Evolutionary conservation across 2,113 vertebrate genomes (phyloP).

Genomic region (Tyto alba): DNA sequence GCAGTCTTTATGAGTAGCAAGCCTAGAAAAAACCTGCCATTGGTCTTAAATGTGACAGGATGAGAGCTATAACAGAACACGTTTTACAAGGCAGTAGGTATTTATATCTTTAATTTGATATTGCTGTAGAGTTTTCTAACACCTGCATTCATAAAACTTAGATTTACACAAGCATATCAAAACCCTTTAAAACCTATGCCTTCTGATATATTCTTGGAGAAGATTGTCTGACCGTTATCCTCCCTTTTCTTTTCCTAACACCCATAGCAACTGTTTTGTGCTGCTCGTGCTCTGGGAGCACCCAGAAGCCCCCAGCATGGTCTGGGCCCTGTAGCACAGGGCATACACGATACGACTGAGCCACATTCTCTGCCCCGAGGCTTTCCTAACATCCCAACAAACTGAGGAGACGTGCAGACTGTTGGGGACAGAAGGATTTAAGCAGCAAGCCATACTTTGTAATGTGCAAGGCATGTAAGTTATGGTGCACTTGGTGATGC

Average conservation of each 20-base stretch:
- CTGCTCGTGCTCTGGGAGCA: fast-evolving
- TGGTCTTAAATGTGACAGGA: background rate
- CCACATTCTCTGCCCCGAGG: fast-evolving
- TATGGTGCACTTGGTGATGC: fast-evolving
- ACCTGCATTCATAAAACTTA: background rate
- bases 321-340: background rate
- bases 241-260: background rate
- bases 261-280: fast-evolving
- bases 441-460: background rate
- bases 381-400: background rate
- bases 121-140: background rate
- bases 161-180: background rate
- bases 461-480: background rate
- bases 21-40: background rate
- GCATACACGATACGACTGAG: fast-evolving
- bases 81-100: background rate
- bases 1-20: background rate
- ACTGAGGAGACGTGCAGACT: background rate
- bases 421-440: background rate
- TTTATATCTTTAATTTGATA: background rate
- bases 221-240: background rate
- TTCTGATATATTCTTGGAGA: background rate
- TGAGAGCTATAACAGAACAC: background rate
- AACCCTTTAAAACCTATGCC: background rate
- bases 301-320: fast-evolving